Base-by-base conservation (phyloP, 2,113 vertebrate species). In the Gila orcuttii region DNA sequence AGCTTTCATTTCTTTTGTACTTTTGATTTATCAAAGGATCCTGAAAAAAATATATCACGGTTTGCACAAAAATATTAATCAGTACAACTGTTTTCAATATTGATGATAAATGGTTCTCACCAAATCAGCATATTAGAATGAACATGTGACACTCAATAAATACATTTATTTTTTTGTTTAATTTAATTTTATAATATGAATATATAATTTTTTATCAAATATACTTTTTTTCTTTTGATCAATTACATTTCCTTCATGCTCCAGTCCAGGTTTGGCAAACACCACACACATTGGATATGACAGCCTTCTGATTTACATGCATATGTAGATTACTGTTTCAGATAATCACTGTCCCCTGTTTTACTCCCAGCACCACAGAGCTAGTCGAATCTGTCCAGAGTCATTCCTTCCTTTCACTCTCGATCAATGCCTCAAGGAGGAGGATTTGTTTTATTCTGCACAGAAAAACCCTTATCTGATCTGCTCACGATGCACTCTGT, bases 381-480 rank as follows among this genome's bases (percentile, higher is more conserved):
- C 9, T 25, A 75, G 71, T 47, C 3, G 57, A 79, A 79, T 59
- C 57, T 25, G 12, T 42, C 57, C 31, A 19, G 71, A 78, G 7
- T 57, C 4, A 57, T 31, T 80, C 47, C 59, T 66, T 80, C 21
- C 11, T 66, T 17, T 80, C 25, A 25, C 68, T 76, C 23, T 64
- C 50, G 31, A 69, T 36, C 75, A 87, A 10, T n/a, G 11, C 25
- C 76, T 81, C 68, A 33, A 52, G 59, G 68, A 75, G 39, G 59
- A 64, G 77, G 55, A 69, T 59, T 50, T 78, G n/a, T 64, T 79
- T 81, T 64, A 45, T 76, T 47, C 77, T 76, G 4, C 69, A 76
- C 62, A 80, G 59, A 74, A 84, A 75, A 81, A 21, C 68, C 42
- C 19, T 81, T 75, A 87, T 87, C 86, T 84, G 25, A 76, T 87